Conservation (phyloP, 2,113 vertebrate genomes). For the Perognathus longimembris region DNA sequence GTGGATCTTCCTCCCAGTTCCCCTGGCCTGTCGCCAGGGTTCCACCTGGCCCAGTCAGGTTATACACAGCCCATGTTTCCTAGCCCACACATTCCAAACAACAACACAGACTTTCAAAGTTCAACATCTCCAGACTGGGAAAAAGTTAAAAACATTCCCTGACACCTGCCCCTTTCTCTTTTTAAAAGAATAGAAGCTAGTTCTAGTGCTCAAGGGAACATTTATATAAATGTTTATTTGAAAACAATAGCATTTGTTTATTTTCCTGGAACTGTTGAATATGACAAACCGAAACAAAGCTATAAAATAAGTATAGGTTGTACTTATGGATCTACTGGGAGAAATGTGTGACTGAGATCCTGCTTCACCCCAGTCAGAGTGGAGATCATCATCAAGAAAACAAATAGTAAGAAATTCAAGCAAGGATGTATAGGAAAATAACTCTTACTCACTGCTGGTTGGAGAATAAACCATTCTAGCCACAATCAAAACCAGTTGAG, state of each 20-base stretch:
- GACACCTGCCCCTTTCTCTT: not conserved
- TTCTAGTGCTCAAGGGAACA: too few species aligned
- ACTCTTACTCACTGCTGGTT: too few species aligned
- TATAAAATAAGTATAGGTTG: not conserved
- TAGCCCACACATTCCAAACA: not conserved
- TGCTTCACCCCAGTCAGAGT: too few species aligned
- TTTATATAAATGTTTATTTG: not conserved
- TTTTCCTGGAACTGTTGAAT: conserved; percentile 2
- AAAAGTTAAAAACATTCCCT: not conserved
- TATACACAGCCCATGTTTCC: not conserved
- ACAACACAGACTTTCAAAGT: not conserved
- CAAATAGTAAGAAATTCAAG: too few species aligned
- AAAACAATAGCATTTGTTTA: not conserved
- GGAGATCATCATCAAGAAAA: too few species aligned
- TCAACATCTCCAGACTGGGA: not conserved
- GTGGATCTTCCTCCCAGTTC: not conserved
- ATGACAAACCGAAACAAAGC: not conserved
- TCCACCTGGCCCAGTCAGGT: not conserved
- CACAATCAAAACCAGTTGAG: too few species aligned
- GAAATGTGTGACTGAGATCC: not conserved
- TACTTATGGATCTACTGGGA: not conserved
- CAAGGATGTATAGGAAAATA: too few species aligned
- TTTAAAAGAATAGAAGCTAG: not conserved
- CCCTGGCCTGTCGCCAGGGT: not conserved
- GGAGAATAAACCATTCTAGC: too few species aligned